Evolutionary conservation across 2,888 invertebrate genomes (phyloP), one percentile per base, ranked within the genome.

Genomic region (Steinernema scapterisci): DNA sequence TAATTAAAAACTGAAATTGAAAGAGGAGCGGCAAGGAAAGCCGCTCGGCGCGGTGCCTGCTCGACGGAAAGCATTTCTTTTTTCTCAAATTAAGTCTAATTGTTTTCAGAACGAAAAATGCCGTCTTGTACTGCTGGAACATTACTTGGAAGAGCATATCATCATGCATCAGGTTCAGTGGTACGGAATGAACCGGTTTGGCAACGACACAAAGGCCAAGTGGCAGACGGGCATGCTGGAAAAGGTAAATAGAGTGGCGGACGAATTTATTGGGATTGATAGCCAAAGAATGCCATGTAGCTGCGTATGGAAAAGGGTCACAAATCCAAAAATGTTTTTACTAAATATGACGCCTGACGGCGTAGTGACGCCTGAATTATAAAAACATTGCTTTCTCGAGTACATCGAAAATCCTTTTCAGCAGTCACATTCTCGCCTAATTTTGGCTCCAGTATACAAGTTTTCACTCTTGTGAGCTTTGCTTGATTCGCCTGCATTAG

Each of bases 171-270:
- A 82, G 72, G 76, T 85, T 38, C 85, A 85, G 76, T 86, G 83
- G 83, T 84, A 77, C 74, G 86, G 85, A 19, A 72, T 77, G 38
- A 81, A 84, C 72, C 75, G 78, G n/a, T 70, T 77, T 70, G 76
- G 81, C 44, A 84, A 85, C 73, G 81, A 81, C 52, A 85, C 82
- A 2, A 76, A 76, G 45, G 71, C 78, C 13, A 73, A 78, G 70
- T 86, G 86, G 86, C 83, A 86, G 44, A 76, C 80, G 21, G 86
- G 83, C 25, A 82, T 81, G 19, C 76, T 83, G 71, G 86, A 85
- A 71, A 86, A 86, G 80, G 84, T 84, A 25, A 23, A 27, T 48
- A 2, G 16, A 5, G 6, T 3, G 5, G 48, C 3, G 3, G 3
- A 3, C 48, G 13, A n/a, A 13, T 16, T 16, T n/a, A 7, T 16